Base-by-base conservation (phyloP, 2,113 vertebrate genomes). In the Heteronetta atricapilla region DNA sequence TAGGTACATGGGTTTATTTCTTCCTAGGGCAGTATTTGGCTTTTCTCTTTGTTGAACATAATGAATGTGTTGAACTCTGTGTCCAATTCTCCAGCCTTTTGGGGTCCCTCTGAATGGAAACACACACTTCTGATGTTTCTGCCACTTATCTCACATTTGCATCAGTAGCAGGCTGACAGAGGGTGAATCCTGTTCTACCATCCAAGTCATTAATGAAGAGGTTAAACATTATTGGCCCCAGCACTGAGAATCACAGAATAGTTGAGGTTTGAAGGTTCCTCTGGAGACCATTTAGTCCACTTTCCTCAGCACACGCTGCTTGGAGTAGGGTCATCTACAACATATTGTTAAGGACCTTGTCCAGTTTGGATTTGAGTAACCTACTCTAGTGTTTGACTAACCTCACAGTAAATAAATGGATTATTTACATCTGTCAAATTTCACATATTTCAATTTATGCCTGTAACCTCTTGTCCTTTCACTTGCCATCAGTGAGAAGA, bases 211-310 rank as follows among this genome's bases (percentile, higher is more conserved):
- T 64, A 73, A 46, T 5, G 6, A 33, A 28, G 13, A 79, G 2
- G 38, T 48, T 48, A 76, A 77, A 31, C n/a, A 15, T 5, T 26
- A 44, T 10, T 33, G 19, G 6, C 2, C 23, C 16, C 23, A 48
- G 18, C 11, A 67, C 20, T 22, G 38, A 73, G 19, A 73, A 18
- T 55, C 19, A 60, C 13, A 78, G 17, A 59, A 55, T 13, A 4
- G 3, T 11, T 59, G 23, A 66, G 1, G 1, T 38, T 48, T 8
- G 4, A 22, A 48, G 6, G n/a, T 48, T 17, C 21, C 10, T 16
- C 66, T 55, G 23, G 23, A 77, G 20, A 53, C 13, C 10, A 26
- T 26, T 16, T 38, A 38, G 21, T 72, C 44, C 52, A 66, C 12
- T 59, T 4, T 58, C 8, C 15, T 16, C 10, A 64, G 36, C 36